phyloP scores from a whole-genome alignment of 2,797 vertebrate species.

The Psittacula echo region DNA sequence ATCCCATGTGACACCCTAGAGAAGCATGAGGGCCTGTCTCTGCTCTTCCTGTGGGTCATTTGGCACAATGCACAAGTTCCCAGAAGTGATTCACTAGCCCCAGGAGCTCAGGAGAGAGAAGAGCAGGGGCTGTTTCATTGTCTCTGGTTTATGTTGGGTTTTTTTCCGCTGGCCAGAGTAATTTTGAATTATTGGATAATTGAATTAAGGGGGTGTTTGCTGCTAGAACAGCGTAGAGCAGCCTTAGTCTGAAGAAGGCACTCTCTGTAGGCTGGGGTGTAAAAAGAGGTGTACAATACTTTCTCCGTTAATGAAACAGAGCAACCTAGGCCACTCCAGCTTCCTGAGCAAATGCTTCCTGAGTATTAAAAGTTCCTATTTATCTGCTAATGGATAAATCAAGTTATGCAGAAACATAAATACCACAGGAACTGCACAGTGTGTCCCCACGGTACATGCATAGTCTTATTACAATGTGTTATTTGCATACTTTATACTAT shows the following conservation, averaged over 20 bases:
- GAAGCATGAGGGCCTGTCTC: not conserved
- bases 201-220: not conserved
- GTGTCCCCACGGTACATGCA: fast-evolving
- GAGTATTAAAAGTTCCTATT: not conserved
- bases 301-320: not conserved
- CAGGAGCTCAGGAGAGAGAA: not conserved
- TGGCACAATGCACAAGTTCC: not conserved
- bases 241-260: not conserved
- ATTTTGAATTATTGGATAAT: not conserved
- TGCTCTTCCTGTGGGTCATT: not conserved
- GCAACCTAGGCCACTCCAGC: not conserved
- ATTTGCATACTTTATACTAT: not conserved
- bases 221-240: not conserved
- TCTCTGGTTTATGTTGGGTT: not conserved
- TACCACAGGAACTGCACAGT: not conserved
- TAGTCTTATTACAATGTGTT: not conserved
- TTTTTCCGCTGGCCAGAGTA: not conserved
- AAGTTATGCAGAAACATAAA: not conserved
- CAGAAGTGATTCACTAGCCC: not conserved
- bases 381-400: slow-evolving; percentile 30
- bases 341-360: not conserved
- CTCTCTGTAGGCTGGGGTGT: not conserved
- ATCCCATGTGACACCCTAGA: not conserved
- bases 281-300: not conserved
- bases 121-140: not conserved